phyloP scores from a whole-genome alignment of 35 echinoderm and acorn worm genomes.

The Acanthaster planci region DNA sequence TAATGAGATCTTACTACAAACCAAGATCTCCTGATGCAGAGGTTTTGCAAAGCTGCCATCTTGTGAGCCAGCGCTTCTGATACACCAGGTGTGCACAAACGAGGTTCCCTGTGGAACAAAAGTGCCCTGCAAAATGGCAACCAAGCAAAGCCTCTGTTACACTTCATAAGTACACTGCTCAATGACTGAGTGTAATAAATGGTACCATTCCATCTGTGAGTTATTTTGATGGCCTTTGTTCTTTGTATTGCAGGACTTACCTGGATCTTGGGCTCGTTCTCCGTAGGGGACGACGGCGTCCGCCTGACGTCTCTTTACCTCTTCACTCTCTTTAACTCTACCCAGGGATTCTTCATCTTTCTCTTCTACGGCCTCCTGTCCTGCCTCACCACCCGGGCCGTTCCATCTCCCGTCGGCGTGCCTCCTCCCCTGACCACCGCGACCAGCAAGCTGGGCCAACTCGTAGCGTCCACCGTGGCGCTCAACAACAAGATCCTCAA shows the following conservation, averaged over 20 bases:
- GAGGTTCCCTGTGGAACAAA: no score
- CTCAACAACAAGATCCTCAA: background rate
- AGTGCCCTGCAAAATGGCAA: no score
- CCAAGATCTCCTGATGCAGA: no score
- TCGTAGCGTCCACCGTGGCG: background rate
- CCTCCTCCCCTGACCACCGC: background rate
- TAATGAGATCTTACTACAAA: no score
- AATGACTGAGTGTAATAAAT: no score
- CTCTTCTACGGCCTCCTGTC: conserved; percentile 59
- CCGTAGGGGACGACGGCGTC: conserved; percentile 27
- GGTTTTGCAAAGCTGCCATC: no score
- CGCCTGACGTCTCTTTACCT: conserved; percentile 50
- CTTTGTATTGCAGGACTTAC: conserved; percentile 37
- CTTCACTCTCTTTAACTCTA: conserved; percentile 61
- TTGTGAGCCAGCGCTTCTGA: no score
- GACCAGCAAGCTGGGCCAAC: background rate
- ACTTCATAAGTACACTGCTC: no score
- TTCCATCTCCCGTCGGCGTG: background rate
- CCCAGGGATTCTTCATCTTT: conserved; percentile 78
- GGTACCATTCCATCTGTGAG: no score
- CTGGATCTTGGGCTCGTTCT: conserved; percentile 53
- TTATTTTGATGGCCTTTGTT: background rate
- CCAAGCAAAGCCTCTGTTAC: no score
- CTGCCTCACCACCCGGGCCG: conserved; percentile 2
- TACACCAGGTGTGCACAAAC: no score